A percentile compares a stretch with the other conserved stretches of the same genome.
phyloP scores from a whole-genome alignment of 2,113 vertebrate species.

The Lepisosteus osseus region DNA sequence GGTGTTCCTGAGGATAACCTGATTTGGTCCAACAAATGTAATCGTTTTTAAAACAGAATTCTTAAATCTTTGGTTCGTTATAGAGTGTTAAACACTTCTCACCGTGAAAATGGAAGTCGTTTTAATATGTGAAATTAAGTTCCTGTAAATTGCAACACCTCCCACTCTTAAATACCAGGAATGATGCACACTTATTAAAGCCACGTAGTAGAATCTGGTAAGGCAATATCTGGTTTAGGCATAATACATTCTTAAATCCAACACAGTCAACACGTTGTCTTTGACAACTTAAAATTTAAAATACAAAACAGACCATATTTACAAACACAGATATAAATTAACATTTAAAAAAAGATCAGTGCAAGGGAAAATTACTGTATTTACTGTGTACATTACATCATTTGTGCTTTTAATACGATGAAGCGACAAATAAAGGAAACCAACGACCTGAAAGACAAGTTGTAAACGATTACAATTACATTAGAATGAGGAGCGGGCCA shows the following conservation, averaged over 20 bases:
- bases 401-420: conserved; percentile 10
- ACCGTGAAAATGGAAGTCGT: no score
- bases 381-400: not conserved
- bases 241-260: not conserved
- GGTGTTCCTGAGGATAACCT: conserved; percentile 13
- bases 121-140: no score
- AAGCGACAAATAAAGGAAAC: no score
- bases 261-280: not conserved
- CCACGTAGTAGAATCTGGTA: not conserved
- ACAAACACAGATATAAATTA: conserved; percentile 7
- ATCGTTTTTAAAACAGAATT: not conserved
- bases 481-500: no score
- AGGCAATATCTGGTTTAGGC: not conserved
- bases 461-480: no score
- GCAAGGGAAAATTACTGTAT: not conserved
- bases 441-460: no score
- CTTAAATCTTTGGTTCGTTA: not conserved
- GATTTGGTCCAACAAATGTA: not conserved
- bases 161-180: not conserved
- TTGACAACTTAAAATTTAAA: not conserved
- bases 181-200: not conserved
- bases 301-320: conserved; percentile 5
- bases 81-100: not conserved
- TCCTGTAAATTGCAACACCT: no score
- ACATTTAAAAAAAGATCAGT: conserved; percentile 14